Evolutionary conservation across 2,113 vertebrate species (phyloP), one percentile per base, ranked within the genome.

Genomic region (Bettongia penicillata): DNA sequence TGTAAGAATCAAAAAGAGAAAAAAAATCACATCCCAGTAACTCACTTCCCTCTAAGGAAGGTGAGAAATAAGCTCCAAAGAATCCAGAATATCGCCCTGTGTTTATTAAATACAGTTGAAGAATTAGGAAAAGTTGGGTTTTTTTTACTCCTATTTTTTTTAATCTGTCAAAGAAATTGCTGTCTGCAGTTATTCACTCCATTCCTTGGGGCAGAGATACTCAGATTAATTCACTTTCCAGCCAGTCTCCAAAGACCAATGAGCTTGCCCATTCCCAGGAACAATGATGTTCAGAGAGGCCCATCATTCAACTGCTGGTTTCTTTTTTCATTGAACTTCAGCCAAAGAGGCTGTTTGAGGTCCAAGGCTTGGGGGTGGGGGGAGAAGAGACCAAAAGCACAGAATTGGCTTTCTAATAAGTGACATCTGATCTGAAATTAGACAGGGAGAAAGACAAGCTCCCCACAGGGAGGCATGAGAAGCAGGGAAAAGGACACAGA

Each of bases 211-310:
- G 98, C 96, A 98, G 97, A 98, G 96, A 97, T 97, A 97, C 89
- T 31, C 89, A 98, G 97, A 97, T 98, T 96, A 97, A 96, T 94
- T 97, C 95, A 97, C 68, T 98, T 97, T 95, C 92, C 97, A 94
- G 95, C 97, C 98, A 90, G 98, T 97, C 97, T 98, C 53, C 94
- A 96, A 96, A 96, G 91, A 96, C 93, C 52, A 52, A n/a, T 97
- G 97, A 98, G 94, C 96, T 91, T 94, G 95, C 97, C 97, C 96
- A 37, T 68, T 11, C 94, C 7, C 11, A 43, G 91, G 96, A 98
- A 99, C 98, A 99, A 98, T 97, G 97, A 95, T 9, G 1, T 6
- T 96, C 94, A 97, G 97, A 98, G 96, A 98, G 97, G 98, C 97
- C 94, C 95, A 90, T 53, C 94, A 96, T 97, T 98, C 97, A 91